Conservation (phyloP, 2,113 vertebrate species). For the Xiphias gladius region DNA sequence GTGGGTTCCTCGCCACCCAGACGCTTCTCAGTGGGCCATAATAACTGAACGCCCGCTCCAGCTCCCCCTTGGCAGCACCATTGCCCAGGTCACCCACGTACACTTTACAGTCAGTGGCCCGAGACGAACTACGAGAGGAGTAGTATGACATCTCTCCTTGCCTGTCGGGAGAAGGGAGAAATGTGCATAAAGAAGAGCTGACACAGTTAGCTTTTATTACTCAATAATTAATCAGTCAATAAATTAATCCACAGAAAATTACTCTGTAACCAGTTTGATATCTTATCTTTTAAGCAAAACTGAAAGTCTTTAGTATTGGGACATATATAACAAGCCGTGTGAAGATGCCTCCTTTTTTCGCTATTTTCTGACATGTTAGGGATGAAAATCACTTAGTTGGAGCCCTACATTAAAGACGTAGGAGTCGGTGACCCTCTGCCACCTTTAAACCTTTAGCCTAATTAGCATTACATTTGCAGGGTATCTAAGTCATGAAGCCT, state of each 20-base stretch:
- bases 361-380: too few relatives aligned
- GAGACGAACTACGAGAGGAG: conserved; percentile 84
- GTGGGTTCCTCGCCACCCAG: conserved; percentile 88
- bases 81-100: conserved; percentile 87
- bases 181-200: background rate
- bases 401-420: too few relatives aligned
- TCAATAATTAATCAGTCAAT: background rate
- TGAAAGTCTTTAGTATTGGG: too few relatives aligned
- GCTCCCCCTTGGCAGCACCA: conserved; percentile 87
- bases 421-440: too few relatives aligned
- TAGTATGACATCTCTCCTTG: conserved; percentile 78
- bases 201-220: background rate
- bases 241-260: background rate
- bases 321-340: too few relatives aligned
- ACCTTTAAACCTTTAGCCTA: too few relatives aligned
- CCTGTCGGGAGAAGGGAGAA: background rate
- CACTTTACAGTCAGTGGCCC: conserved; percentile 85
- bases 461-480: too few relatives aligned
- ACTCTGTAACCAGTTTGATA: too few relatives aligned
- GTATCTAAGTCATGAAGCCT: too few relatives aligned
- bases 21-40: conserved; percentile 87
- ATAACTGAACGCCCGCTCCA: conserved; percentile 88
- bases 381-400: too few relatives aligned
- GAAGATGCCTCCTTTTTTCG: too few relatives aligned
- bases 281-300: too few relatives aligned